Conservation (phyloP, 1,140 invertebrate species). For the Drosophila yakuba region DNA sequence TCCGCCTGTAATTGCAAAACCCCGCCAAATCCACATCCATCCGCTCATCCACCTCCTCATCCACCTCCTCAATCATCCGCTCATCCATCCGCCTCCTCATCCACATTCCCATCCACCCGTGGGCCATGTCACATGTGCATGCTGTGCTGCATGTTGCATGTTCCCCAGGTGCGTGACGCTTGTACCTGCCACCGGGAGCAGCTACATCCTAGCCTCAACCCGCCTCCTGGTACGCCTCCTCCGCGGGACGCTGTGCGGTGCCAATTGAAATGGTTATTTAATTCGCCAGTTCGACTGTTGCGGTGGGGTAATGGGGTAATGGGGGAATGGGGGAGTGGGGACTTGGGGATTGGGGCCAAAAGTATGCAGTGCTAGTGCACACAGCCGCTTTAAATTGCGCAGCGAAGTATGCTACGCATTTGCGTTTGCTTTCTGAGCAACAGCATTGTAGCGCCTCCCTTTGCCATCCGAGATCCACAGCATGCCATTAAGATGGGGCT, state of each 20-base stretch:
- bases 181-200: not conserved
- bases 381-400: slow-evolving; percentile 27
- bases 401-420: slow-evolving; percentile 28
- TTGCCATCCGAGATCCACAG: not conserved
- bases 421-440: not conserved
- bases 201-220: not conserved
- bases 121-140: slow-evolving; percentile 5
- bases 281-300: slow-evolving; percentile 16
- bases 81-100: too few relatives aligned
- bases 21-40: too few relatives aligned
- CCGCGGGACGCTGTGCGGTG: not conserved
- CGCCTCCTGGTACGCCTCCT: not conserved
- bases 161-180: slow-evolving; percentile 9
- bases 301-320: too few relatives aligned
- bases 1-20: slow-evolving; percentile 19
- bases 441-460: not conserved
- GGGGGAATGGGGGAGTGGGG: too few relatives aligned
- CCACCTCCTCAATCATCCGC: too few relatives aligned
- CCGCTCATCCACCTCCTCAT: not conserved
- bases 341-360: not conserved
- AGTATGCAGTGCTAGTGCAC: slow-evolving; percentile 9
- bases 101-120: not conserved
- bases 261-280: slow-evolving; percentile 40
- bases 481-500: too few relatives aligned
- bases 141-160: slow-evolving; percentile 15